Percentiles rank a stretch among this genome's conserved stretches.
Evolutionary conservation across 2,113 vertebrate species (phyloP).

Genomic region (Corythoichthys haematopterus): DNA sequence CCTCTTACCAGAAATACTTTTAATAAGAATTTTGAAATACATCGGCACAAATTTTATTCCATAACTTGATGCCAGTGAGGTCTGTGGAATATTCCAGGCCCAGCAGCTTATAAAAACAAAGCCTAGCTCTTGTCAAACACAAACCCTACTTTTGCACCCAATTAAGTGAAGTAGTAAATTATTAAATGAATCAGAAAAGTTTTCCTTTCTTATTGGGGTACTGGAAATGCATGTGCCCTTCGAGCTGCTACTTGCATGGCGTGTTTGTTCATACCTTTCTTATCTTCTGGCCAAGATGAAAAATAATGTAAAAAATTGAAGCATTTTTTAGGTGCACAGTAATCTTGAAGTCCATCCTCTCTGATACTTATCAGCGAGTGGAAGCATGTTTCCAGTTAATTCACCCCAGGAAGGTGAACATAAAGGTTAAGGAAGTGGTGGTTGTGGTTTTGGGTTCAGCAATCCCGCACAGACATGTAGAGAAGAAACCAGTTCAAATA

Average conservation of each 20-base stretch:
- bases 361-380: constrained; percentile 56
- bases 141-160: constrained; percentile 38
- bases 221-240: constrained; percentile 48
- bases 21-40: constrained; percentile 46
- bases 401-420: constrained; percentile 35
- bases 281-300: constrained; percentile 41
- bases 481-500: constrained; percentile 50
- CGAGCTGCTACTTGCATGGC: constrained; percentile 32
- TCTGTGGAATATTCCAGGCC: constrained; percentile 18
- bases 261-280: constrained; percentile 56
- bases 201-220: constrained; percentile 53
- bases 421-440: not conserved
- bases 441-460: not conserved
- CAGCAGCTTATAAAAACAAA: constrained; percentile 16
- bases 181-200: constrained; percentile 46
- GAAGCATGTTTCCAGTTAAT: constrained; percentile 65
- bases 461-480: constrained; percentile 40
- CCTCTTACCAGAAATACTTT: constrained; percentile 40
- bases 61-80: constrained; percentile 29
- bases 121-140: constrained; percentile 49
- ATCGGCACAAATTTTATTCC: constrained; percentile 41
- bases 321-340: constrained; percentile 50
- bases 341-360: constrained; percentile 53
- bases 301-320: constrained; percentile 44
- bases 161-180: constrained; percentile 31